Percentiles rank a stretch among this genome's conserved stretches.
Conservation (phyloP, 2,113 vertebrate genomes). For the Anarhynchus alexandrinus region DNA sequence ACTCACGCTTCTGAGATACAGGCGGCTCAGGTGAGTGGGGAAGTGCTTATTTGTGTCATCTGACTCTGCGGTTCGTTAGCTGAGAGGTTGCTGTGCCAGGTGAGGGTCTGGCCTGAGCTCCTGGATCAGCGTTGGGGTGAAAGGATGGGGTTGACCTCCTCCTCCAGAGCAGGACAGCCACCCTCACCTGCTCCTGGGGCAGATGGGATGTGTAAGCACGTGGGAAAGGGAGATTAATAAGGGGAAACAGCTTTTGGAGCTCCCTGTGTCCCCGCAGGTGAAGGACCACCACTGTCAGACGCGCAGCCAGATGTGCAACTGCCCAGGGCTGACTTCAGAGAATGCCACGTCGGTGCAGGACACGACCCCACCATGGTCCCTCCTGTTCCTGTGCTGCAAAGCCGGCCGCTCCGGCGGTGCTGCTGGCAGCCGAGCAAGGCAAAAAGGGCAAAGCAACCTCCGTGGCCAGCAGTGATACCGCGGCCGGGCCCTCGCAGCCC, state of each 20-base stretch:
- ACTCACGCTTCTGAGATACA: neutral
- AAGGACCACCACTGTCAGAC: neutral
- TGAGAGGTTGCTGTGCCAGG: neutral
- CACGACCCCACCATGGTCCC: fast-evolving
- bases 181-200: neutral
- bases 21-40: neutral
- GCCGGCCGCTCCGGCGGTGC: neutral
- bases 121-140: neutral
- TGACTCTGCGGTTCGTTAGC: neutral
- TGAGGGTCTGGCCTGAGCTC: neutral
- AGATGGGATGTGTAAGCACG: fast-evolving
- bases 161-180: neutral
- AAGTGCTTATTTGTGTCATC: neutral
- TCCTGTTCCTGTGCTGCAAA: neutral
- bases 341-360: neutral
- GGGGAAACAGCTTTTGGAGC: neutral
- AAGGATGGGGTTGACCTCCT: neutral
- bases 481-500: fast-evolving
- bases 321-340: neutral
- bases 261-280: neutral
- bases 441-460: neutral
- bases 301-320: neutral
- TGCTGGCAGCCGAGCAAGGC: neutral
- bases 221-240: neutral
- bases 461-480: fast-evolving